Conservation (phyloP, 1,140 invertebrate species). For the Nephila pilipes region DNA sequence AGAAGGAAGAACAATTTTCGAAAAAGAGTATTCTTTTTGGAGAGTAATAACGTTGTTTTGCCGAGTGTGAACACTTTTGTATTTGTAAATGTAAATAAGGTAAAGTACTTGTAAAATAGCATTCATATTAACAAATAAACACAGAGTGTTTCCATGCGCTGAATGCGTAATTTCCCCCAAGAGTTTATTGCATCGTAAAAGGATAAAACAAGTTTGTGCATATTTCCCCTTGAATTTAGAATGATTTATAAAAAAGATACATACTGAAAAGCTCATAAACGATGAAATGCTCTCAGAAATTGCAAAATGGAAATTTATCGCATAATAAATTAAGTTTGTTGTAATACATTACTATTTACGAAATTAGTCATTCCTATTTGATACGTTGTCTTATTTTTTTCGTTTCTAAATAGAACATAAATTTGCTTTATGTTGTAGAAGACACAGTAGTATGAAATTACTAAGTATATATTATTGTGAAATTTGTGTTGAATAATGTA, state of each 20-base stretch:
- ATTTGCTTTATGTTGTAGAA: too few species aligned
- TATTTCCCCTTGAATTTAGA: not conserved
- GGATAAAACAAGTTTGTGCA: not conserved
- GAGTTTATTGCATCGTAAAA: conserved; percentile 49
- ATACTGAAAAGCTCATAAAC: not conserved
- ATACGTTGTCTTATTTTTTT: not conserved
- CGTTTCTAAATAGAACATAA: too few species aligned
- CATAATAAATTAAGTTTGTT: not conserved
- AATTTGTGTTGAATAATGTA: too few species aligned
- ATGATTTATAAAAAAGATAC: not conserved
- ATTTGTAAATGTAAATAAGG: conserved; percentile 39
- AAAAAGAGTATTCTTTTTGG: conserved; percentile 43
- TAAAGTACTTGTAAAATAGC: conserved; percentile 35
- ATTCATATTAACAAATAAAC: conserved; percentile 35
- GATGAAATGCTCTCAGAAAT: not conserved
- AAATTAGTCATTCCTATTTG: not conserved
- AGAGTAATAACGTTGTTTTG: conserved; percentile 28
- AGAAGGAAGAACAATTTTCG: conserved; percentile 33
- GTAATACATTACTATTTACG: not conserved
- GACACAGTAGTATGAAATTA: too few species aligned
- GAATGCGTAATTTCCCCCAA: conserved; percentile 34
- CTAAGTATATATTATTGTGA: too few species aligned
- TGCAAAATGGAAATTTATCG: conserved; percentile 14
- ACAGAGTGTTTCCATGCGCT: not conserved
- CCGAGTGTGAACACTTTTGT: conserved; percentile 19